Conservation (phyloP, 1,140 invertebrate species). For the Charaxes varanes region DNA sequence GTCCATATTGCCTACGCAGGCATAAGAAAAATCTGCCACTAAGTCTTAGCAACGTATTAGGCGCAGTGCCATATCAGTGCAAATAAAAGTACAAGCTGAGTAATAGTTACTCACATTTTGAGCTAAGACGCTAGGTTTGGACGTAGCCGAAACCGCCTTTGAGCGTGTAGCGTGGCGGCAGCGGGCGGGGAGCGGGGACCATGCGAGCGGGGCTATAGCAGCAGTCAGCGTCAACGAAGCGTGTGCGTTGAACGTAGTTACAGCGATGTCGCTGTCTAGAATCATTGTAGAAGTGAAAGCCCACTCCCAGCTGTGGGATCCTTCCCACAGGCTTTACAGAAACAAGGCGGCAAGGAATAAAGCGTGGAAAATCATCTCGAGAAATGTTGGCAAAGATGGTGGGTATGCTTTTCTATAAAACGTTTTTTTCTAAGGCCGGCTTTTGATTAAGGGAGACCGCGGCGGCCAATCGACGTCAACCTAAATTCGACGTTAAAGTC, state of each 20-base stretch:
- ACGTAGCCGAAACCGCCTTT: background rate
- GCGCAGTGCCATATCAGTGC: too few relatives aligned
- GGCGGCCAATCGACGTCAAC: too few relatives aligned
- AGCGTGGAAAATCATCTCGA: constrained; percentile 20
- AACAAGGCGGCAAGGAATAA: constrained; percentile 5
- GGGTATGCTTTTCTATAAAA: constrained; percentile 2
- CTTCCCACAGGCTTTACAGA: constrained; percentile 16
- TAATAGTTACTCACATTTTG: too few relatives aligned
- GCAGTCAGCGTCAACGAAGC: constrained; percentile 1
- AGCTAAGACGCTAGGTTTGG: too few relatives aligned
- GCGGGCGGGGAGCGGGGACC: constrained; percentile 11
- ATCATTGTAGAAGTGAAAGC: constrained; percentile 22
- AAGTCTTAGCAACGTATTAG: too few relatives aligned
- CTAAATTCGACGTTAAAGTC: too few relatives aligned
- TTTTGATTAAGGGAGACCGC: too few relatives aligned
- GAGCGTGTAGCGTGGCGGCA: constrained; percentile 1
- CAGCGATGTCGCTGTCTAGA: constrained; percentile 20
- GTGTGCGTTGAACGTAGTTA: background rate
- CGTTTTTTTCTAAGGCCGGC: too few relatives aligned
- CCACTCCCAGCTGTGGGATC: constrained; percentile 20
- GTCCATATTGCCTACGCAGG: too few relatives aligned
- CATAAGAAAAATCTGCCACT: too few relatives aligned
- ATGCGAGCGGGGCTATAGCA: constrained; percentile 20
- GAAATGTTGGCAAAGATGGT: constrained; percentile 19
- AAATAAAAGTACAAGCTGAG: too few relatives aligned